Evolutionary conservation across 2,888 invertebrate genomes (phyloP), one percentile per base, ranked within the genome.

Genomic region (Eustalomyia histrio): DNA sequence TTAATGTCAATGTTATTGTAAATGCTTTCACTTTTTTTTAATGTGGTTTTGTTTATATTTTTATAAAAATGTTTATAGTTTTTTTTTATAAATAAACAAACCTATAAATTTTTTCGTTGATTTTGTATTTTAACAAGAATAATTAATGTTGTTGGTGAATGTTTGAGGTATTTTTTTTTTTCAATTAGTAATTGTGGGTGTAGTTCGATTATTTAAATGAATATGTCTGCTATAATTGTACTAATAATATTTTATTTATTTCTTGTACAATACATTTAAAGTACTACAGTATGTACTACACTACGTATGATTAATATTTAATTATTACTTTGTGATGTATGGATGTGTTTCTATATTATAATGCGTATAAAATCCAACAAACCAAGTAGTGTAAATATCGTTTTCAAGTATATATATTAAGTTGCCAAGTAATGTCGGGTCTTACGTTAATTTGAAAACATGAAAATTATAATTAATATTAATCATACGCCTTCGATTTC

Each of bases 1-100:
- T 80, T 80, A 80, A 80, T 79, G 74, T 75, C 74, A 71, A 75
- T 75, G 71, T 71, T 71, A 71, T 71, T 75, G 74, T 47, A 65
- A 75, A 71, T 68, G 67, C 57, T 76, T 75, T 52, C 57, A 39
- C 52, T 76, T 72, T 72, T 72, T 75, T 50, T 52, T 58, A 74
- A 47, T 80, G 75, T 39, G 75, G 75, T 50, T 67, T 60, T 24
- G n/a, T 33, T 67, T 60, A 39, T 21, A 17, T 33, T 50, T 50
- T 63, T 33, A 43, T 43, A 67, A 60, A 39, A 50, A 52, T 69
- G 47, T 60, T 24, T 71, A 35, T 65, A 16, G 17, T 55, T 55
- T 39, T 39, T 39, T 21, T 16, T 24, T 21, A 50, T 65, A 71
- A 76, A 50, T 71, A 65, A 76, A 71, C 71, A 76, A 76, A 52